Conservation (phyloP, 2,797 vertebrate species). For the Alcedo quadribrachys region DNA sequence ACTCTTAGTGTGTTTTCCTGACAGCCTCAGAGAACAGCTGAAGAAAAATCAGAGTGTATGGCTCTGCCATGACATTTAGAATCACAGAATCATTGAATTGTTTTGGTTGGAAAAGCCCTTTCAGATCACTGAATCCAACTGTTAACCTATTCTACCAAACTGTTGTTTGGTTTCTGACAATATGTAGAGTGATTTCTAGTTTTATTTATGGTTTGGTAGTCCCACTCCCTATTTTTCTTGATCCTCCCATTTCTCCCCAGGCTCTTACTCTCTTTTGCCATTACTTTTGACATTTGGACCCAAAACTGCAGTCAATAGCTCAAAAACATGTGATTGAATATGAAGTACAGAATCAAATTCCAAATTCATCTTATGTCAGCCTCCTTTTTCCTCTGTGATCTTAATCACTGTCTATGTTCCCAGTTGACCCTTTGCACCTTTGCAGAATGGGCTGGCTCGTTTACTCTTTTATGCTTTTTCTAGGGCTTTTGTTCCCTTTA, state of each 20-base stretch:
- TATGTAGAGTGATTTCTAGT: not conserved
- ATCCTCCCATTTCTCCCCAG: not conserved
- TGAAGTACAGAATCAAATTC: rapidly evolving
- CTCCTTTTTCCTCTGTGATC: not conserved
- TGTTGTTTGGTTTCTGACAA: not conserved
- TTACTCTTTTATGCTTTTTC: not conserved
- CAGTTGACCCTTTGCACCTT: not conserved
- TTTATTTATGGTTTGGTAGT: not conserved
- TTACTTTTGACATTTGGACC: not conserved
- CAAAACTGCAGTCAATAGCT: not conserved
- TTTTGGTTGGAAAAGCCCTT: not conserved
- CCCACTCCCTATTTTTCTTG: not conserved
- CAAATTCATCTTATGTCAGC: not conserved
- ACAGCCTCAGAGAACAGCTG: not conserved
- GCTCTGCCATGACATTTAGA: not conserved
- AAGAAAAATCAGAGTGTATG: not conserved
- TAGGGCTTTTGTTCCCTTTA: not conserved
- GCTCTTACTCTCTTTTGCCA: not conserved
- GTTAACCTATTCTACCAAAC: not conserved
- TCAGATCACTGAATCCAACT: not conserved
- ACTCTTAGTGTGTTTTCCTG: not conserved
- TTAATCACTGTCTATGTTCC: not conserved
- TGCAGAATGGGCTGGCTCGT: not conserved
- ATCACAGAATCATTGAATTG: not conserved
- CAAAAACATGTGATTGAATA: not conserved